Evolutionary conservation across 2,797 vertebrate genomes (phyloP).

Genomic region (Tarsius wallacei): DNA sequence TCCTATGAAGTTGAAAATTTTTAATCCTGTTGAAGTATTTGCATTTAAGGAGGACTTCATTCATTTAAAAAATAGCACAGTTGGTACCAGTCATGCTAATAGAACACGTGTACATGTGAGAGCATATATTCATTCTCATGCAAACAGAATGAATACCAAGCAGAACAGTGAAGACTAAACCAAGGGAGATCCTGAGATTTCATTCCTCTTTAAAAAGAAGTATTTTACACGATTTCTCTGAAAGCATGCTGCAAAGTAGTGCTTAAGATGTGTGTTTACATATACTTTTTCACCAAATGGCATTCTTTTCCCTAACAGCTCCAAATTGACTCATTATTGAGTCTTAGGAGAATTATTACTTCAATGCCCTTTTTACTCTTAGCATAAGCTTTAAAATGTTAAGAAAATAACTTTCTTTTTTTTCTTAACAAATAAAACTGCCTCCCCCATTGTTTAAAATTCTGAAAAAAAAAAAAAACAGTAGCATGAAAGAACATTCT

Average conservation of each 20-base stretch:
- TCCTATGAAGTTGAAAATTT: background rate
- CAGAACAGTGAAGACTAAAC: background rate
- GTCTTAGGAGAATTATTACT: constrained; percentile 78
- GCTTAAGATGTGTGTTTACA: constrained; percentile 67
- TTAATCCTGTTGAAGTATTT: constrained; percentile 4
- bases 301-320: constrained; percentile 77
- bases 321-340: constrained; percentile 74
- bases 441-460: constrained; percentile 40
- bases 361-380: constrained; percentile 76
- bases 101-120: background rate
- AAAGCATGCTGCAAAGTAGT: background rate
- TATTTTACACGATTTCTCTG: background rate
- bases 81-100: background rate
- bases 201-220: background rate
- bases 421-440: constrained; percentile 58
- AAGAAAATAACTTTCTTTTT: constrained; percentile 55
- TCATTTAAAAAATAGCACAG: constrained; percentile 20
- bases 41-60: background rate
- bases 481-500: background rate
- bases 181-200: background rate
- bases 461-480: constrained; percentile 51
- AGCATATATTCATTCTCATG: background rate
- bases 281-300: constrained; percentile 59
- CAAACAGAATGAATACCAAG: background rate
- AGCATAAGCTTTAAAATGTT: constrained; percentile 79